A percentile compares a stretch with the other conserved stretches of the same genome.
Conservation (phyloP, 2,797 vertebrate genomes). For the Channallabes apus region DNA sequence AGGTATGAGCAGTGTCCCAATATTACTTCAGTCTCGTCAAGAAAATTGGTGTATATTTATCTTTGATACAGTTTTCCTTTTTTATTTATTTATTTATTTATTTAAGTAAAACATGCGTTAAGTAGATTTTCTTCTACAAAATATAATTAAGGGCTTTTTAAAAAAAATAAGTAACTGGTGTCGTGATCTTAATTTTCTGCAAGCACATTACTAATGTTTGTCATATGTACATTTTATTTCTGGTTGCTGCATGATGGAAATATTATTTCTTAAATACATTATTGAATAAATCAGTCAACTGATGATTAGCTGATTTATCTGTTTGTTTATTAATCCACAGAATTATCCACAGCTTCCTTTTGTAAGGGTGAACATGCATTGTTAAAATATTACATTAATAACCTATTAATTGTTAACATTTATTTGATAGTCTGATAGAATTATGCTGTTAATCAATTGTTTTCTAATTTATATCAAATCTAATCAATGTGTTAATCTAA, state of each 20-base stretch:
- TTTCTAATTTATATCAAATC: background rate
- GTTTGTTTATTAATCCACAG: background rate
- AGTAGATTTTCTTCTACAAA: background rate
- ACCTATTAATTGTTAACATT: background rate
- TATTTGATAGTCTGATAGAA: background rate
- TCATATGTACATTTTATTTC: background rate
- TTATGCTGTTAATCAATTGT: background rate
- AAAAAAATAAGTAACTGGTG: background rate
- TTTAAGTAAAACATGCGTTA: background rate
- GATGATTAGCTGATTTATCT: background rate
- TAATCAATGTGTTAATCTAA: no score
- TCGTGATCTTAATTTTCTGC: background rate
- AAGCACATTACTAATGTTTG: background rate
- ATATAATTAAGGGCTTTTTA: background rate
- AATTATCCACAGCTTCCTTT: background rate
- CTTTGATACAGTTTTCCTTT: no score
- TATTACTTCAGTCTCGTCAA: background rate
- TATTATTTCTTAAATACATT: background rate
- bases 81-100: no score
- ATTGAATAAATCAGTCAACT: background rate
- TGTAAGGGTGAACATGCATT: background rate
- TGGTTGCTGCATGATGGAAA: background rate
- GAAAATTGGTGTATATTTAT: background rate
- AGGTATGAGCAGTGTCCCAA: conserved; percentile 70
- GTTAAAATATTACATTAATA: background rate